Base-by-base conservation (phyloP, 2,797 vertebrate species). In the Simalia tracyae region DNA sequence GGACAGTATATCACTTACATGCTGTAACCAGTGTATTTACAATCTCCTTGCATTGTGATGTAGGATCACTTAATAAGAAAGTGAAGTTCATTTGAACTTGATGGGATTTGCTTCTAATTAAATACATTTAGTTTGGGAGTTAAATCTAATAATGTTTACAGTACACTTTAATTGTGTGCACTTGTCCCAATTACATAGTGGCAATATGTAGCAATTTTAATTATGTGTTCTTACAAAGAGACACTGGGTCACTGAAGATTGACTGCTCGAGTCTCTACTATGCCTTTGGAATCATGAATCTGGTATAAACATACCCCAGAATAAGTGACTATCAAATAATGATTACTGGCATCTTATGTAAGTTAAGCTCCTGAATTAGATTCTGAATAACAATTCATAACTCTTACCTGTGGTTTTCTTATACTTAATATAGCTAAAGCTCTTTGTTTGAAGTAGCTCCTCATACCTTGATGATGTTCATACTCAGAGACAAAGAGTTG, bases 81-180 rank as follows among this genome's bases (percentile, higher is more conserved):
- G 22, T 28, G 66, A 42, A 91, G 42, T 84, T 91, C 12, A 59
- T 24, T 81, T 91, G 90, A 87, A 15, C 14, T 54, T 57, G 46
- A 28, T 54, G 42, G 56, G 22, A 63, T 31, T 81, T 88, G 17
- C 46, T 56, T 50, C 57, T 26, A 31, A 88, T 91, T 88, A 86
- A 90, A 85, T 26, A 85, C 12, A 56, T 84, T 88, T 88, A 56
- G 54, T 68, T 66, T 85, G 84, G 26, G 66, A 28, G n/a, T 85
- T 84, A 85, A 12, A 89, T 66, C 60, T 92, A 92, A 68, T 84
- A 57, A 84, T 68, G 60, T 89, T 64, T 89, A 42, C n/a, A 26
- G 14, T 15, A 12, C 15, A 61, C 28, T 91, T 50, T 87, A 87
- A 61, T n/a, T 46, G 10, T 46, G 26, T 88, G 68, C 61, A 46